These are phyloP conservation scores for Chelonus formosanus DNA, from an alignment of 2,888 invertebrate species.

Conservation along the genomic window DNA sequence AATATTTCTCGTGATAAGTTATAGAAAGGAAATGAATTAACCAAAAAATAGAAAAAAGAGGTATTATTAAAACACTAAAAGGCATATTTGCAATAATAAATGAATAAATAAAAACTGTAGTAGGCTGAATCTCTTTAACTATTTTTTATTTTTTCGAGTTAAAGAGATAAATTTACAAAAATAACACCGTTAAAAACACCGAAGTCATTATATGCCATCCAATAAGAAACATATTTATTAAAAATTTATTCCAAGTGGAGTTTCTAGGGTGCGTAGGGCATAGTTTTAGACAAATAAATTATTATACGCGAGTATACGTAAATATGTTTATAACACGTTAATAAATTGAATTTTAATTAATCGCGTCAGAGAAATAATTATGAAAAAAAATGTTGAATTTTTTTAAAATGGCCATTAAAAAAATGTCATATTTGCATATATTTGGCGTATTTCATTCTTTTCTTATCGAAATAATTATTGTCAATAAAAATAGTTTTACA, in stretches of 20 bases:
- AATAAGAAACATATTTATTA: conserved; percentile 37
- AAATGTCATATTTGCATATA: too few relatives aligned
- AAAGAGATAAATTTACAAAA: background rate
- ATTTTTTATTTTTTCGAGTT: too few relatives aligned
- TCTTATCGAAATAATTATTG: too few relatives aligned
- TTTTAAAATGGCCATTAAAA: too few relatives aligned
- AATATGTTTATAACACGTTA: conserved; percentile 36
- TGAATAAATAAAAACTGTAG: too few relatives aligned
- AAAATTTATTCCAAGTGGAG: conserved; percentile 20
- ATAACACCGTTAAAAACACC: conserved; percentile 26
- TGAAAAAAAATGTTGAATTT: too few relatives aligned
- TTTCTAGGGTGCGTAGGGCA: conserved; percentile 29
- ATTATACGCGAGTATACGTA: conserved; percentile 33
- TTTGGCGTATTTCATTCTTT: too few relatives aligned
- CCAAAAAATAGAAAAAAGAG: background rate
- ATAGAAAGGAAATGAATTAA: background rate
- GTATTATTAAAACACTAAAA: too few relatives aligned
- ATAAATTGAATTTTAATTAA: conserved; percentile 12
- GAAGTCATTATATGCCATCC: conserved; percentile 44
- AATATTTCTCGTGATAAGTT: conserved; percentile 1
- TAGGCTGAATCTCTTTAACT: too few relatives aligned
- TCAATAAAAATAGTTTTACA: too few relatives aligned
- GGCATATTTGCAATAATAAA: too few relatives aligned
- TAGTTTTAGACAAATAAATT: conserved; percentile 31
- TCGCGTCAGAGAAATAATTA: conserved; percentile 5